These are phyloP conservation scores for Grammomys dolichurus DNA, from an alignment of 2,113 vertebrate species.

Conservation along the genomic window DNA sequence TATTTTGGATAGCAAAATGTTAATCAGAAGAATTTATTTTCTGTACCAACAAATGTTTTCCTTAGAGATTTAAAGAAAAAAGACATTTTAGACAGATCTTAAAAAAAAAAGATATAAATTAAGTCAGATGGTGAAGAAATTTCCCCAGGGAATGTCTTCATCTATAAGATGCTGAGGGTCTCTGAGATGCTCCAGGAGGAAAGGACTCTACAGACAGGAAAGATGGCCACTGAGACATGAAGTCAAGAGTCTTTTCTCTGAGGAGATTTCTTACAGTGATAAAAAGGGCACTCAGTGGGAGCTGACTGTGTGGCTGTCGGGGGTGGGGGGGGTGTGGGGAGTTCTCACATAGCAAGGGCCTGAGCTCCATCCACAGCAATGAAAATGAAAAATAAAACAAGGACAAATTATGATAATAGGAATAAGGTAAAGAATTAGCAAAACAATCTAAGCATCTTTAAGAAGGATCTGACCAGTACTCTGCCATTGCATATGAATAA, in stretches of 20 bases:
- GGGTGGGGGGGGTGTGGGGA: too few species aligned
- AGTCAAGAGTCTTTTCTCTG: slow-evolving; percentile 55
- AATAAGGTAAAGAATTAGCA: not conserved
- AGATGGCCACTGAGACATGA: slow-evolving; percentile 57
- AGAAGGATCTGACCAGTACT: slow-evolving; percentile 73
- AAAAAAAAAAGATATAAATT: slow-evolving; percentile 77
- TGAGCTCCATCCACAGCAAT: not conserved
- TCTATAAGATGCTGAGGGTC: slow-evolving; percentile 74
- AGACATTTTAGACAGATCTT: slow-evolving; percentile 81
- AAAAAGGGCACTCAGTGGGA: not conserved
- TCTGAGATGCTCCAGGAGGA: slow-evolving; percentile 57
- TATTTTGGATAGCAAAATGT: slow-evolving; percentile 86
- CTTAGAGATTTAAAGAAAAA: slow-evolving; percentile 57
- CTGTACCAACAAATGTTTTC: slow-evolving; percentile 86
- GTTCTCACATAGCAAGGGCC: not conserved
- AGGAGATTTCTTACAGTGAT: slow-evolving; percentile 48
- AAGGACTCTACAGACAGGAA: slow-evolving; percentile 52
- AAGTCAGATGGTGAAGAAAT: slow-evolving; percentile 82
- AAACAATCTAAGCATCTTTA: not conserved
- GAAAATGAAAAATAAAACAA: not conserved
- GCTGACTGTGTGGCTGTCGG: not conserved
- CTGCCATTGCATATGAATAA: slow-evolving; percentile 79
- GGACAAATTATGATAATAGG: not conserved
- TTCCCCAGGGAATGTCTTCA: slow-evolving; percentile 80
- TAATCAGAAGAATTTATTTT: slow-evolving; percentile 87